A percentile compares a stretch with the other conserved stretches of the same genome.
phyloP scores from a whole-genome alignment of 2,888 invertebrate species.

The Keiferia lycopersicella region DNA sequence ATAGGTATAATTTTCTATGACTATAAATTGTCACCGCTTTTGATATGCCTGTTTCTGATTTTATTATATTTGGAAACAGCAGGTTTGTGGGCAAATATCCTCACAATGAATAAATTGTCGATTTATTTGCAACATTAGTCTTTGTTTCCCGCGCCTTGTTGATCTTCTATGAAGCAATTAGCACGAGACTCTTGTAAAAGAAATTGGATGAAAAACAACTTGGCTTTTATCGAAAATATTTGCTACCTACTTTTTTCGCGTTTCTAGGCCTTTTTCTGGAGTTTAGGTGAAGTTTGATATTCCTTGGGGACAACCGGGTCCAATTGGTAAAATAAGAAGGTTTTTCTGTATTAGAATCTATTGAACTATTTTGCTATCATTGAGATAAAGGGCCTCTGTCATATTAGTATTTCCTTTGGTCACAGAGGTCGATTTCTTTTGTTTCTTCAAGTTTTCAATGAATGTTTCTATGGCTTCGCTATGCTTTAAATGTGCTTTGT shows the following conservation, averaged over 20 bases:
- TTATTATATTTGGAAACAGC: not conserved
- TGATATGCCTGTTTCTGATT: not conserved
- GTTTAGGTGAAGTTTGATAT: not conserved
- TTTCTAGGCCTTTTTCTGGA: not conserved
- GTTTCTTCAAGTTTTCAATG: not conserved
- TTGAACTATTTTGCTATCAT: slow-evolving; percentile 3
- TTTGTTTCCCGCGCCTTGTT: not conserved
- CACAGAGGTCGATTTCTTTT: not conserved
- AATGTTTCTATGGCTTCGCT: not conserved
- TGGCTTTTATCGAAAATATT: not conserved
- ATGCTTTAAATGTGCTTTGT: not conserved
- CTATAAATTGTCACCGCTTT: not conserved
- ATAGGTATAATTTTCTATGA: not conserved
- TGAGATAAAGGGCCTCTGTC: not conserved
- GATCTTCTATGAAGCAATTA: slow-evolving; percentile 8
- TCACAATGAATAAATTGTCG: not conserved
- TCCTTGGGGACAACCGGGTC: not conserved
- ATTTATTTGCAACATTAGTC: slow-evolving; percentile 15
- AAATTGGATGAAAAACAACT: not conserved
- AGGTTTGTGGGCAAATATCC: not conserved
- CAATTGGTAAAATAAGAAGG: slow-evolving; percentile 9
- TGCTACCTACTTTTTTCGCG: not conserved
- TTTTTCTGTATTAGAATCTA: slow-evolving; percentile 14
- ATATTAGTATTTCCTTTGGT: not conserved
- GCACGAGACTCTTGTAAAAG: not conserved